Conservation (phyloP, 2,888 invertebrate genomes). For the Xylocampa areola region DNA sequence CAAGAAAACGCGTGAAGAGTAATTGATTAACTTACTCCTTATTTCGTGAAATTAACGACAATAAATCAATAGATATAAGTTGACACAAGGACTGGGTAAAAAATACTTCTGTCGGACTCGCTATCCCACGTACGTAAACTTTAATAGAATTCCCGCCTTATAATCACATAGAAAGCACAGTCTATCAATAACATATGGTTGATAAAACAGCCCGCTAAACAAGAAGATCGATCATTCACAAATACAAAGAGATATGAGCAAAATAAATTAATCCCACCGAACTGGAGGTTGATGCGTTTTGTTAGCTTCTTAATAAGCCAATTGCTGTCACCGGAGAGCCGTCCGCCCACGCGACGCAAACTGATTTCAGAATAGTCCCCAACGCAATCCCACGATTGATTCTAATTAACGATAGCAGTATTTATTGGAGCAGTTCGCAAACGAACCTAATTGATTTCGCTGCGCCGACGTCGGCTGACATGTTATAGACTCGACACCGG, state of each 20-base stretch:
- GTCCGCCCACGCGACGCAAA: slow-evolving; percentile 76
- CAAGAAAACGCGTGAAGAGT: slow-evolving; percentile 34
- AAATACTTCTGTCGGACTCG: not conserved
- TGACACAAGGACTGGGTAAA: too few relatives aligned
- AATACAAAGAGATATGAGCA: slow-evolving; percentile 64
- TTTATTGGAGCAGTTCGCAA: slow-evolving; percentile 87
- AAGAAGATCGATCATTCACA: slow-evolving; percentile 67
- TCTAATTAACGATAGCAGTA: slow-evolving; percentile 89
- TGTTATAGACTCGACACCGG: slow-evolving; percentile 65
- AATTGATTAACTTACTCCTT: slow-evolving; percentile 31
- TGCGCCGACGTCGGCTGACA: slow-evolving; percentile 69
- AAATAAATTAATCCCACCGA: slow-evolving; percentile 73
- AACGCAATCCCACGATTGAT: slow-evolving; percentile 87
- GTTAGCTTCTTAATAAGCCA: slow-evolving; percentile 83
- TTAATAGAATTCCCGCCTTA: slow-evolving; percentile 7
- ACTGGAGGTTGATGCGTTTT: slow-evolving; percentile 74
- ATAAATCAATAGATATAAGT: slow-evolving; percentile 33
- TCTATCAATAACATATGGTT: slow-evolving; percentile 45
- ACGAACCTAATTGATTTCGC: slow-evolving; percentile 87
- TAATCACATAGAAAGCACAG: slow-evolving; percentile 24
- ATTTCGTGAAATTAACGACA: slow-evolving; percentile 23
- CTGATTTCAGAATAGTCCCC: slow-evolving; percentile 84
- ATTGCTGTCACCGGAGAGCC: slow-evolving; percentile 77
- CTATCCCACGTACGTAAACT: slow-evolving; percentile 4
- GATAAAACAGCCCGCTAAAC: slow-evolving; percentile 53